Evolutionary conservation across 2,113 vertebrate genomes (phyloP).

Genomic region (Etia nguti): DNA sequence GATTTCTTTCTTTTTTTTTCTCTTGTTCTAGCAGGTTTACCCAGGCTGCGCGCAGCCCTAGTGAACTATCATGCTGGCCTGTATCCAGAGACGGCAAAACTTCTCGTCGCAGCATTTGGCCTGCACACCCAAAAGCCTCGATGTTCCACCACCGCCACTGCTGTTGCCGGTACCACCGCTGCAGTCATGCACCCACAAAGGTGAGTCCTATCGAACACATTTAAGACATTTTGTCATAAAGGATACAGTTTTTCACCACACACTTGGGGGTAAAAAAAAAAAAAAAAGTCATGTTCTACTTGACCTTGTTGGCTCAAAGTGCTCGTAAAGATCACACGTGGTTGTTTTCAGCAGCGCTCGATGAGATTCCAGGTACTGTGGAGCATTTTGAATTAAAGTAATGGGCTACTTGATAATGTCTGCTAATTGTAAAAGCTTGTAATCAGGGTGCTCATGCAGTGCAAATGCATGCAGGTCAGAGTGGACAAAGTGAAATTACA

Average conservation of each 20-base stretch:
- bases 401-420: constrained; percentile 26
- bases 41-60: constrained; percentile 53
- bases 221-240: neutral
- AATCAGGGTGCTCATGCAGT: constrained; percentile 40
- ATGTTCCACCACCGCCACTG: constrained; percentile 60
- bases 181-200: constrained; percentile 72
- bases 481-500: constrained; percentile 33
- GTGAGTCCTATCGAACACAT: constrained; percentile 71
- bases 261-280: neutral
- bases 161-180: constrained; percentile 30
- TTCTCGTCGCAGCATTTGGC: constrained; percentile 82
- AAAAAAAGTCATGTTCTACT: neutral
- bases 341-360: neutral
- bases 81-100: constrained; percentile 91
- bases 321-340: neutral
- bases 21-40: constrained; percentile 49
- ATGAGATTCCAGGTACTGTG: neutral
- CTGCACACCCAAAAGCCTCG: constrained; percentile 83
- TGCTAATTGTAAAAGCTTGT: constrained; percentile 26
- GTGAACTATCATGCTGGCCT: constrained; percentile 89
- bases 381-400: constrained; percentile 19
- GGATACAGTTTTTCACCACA: neutral
- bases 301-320: neutral
- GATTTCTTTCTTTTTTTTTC: neutral
- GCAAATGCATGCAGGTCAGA: constrained; percentile 30